phyloP scores from a whole-genome alignment of 1,140 invertebrate genomes.

The Sweltsa coloradensis region DNA sequence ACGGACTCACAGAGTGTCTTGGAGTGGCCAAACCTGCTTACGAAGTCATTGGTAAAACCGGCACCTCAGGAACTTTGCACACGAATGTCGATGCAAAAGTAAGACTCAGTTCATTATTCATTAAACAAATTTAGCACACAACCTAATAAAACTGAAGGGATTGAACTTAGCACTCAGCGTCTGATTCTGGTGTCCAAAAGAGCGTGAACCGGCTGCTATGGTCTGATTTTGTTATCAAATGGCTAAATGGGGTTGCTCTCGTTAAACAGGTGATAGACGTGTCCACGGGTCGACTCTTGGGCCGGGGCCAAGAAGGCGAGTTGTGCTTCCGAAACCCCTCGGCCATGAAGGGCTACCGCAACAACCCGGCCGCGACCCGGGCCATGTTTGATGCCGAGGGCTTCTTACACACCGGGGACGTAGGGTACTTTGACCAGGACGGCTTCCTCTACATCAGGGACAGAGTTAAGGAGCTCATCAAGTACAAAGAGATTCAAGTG shows the following conservation, averaged over 20 bases:
- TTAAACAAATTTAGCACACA: too few species aligned
- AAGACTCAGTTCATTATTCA: too few species aligned
- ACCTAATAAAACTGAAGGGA: too few species aligned
- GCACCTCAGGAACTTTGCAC: too few species aligned
- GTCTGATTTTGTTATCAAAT: too few species aligned
- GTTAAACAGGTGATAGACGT: conserved; percentile 7
- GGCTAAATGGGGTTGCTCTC: background rate
- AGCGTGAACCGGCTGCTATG: too few species aligned
- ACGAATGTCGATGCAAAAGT: too few species aligned
- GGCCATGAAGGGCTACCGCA: conserved; percentile 30
- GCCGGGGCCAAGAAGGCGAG: conserved; percentile 23
- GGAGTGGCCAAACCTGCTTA: too few species aligned
- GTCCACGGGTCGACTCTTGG: conserved; percentile 23
- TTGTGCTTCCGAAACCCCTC: conserved; percentile 23
- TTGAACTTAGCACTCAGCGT: too few species aligned
- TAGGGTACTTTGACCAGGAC: conserved; percentile 59
- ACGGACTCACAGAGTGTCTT: too few species aligned
- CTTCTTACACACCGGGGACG: conserved; percentile 63
- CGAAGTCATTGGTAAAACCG: too few species aligned
- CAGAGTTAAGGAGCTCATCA: conserved; percentile 67
- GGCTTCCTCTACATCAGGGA: conserved; percentile 61
- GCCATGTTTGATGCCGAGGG: conserved; percentile 20
- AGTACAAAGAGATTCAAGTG: conserved; percentile 66
- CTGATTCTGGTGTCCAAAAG: too few species aligned
- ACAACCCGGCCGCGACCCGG: conserved; percentile 21